A percentile compares a stretch with the other conserved stretches of the same genome.
phyloP scores from a whole-genome alignment of 2,888 invertebrate genomes.

The Hirtodrosophila trivittata region DNA sequence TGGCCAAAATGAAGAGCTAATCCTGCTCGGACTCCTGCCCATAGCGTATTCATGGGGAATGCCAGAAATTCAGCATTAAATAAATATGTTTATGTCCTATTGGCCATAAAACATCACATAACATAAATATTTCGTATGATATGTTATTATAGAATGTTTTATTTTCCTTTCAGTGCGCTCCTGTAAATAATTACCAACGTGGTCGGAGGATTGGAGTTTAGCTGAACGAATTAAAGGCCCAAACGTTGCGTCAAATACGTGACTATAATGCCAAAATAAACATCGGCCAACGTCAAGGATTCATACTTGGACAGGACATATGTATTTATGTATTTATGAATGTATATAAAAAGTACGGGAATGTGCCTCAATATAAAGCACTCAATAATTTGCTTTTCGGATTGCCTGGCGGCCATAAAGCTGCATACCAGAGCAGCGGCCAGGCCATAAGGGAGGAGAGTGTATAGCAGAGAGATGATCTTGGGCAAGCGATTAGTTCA shows the following conservation, averaged over 20 bases:
- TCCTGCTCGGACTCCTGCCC: too few species aligned
- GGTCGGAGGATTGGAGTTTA: slow-evolving; percentile 47
- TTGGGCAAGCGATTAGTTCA: slow-evolving; percentile 69
- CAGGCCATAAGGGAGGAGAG: slow-evolving; percentile 7
- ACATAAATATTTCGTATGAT: slow-evolving; percentile 57
- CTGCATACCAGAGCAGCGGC: slow-evolving; percentile 62
- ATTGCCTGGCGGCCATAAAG: slow-evolving; percentile 70
- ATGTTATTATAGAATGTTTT: slow-evolving; percentile 62
- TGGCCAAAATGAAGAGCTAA: slow-evolving; percentile 7
- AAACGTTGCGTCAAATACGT: slow-evolving; percentile 80
- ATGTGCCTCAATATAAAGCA: slow-evolving; percentile 62
- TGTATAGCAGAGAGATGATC: slow-evolving; percentile 34
- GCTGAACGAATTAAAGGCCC: slow-evolving; percentile 75
- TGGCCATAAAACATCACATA: slow-evolving; percentile 57
- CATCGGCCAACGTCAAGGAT: slow-evolving; percentile 15
- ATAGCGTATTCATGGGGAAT: slow-evolving; percentile 65
- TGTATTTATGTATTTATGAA: slow-evolving; percentile 8
- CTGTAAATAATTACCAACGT: slow-evolving; percentile 79
- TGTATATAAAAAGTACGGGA: slow-evolving; percentile 8
- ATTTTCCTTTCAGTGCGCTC: slow-evolving; percentile 49
- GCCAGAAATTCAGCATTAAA: slow-evolving; percentile 48
- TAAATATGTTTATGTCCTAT: slow-evolving; percentile 65
- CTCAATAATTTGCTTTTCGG: slow-evolving; percentile 73
- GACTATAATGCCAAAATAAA: slow-evolving; percentile 68
- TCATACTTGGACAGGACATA: slow-evolving; percentile 13